Percentiles rank a stretch among this genome's conserved stretches.
phyloP scores from a whole-genome alignment of 2,113 vertebrate species.

The Pachycephala philippinensis region DNA sequence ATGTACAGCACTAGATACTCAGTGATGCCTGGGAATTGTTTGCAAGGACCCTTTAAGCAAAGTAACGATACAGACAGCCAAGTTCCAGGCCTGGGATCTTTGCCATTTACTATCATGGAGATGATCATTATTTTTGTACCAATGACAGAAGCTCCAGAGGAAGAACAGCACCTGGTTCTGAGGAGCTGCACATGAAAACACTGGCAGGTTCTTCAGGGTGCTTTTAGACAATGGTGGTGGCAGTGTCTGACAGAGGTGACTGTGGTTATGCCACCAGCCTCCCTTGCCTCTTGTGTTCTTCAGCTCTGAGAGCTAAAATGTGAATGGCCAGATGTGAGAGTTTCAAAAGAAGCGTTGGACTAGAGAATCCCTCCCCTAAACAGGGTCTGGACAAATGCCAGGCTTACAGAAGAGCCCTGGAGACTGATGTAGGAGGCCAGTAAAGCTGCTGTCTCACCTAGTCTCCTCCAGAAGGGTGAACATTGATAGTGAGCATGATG shows the following conservation, averaged over 20 bases:
- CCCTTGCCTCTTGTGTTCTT: background rate
- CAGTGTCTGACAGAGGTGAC: background rate
- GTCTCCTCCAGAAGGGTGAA: background rate
- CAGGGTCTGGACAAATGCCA: background rate
- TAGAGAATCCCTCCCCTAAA: fast-evolving
- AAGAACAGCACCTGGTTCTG: background rate
- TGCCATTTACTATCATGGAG: background rate
- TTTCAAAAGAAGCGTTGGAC: background rate
- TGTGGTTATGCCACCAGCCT: background rate
- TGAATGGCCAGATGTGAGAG: background rate
- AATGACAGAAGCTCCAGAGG: background rate
- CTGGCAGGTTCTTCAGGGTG: background rate
- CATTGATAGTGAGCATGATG: background rate
- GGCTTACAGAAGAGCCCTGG: background rate
- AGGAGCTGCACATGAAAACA: background rate
- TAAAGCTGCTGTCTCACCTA: background rate
- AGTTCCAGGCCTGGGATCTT: background rate
- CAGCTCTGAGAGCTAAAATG: background rate
- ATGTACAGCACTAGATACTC: background rate
- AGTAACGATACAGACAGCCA: background rate
- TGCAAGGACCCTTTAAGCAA: background rate
- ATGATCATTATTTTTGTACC: background rate
- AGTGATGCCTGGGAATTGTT: background rate
- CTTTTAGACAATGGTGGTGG: background rate
- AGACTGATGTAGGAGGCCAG: background rate